Evolutionary conservation across 1,140 invertebrate species (phyloP), one percentile per base, ranked within the genome.

Genomic region (Caenorhabditis briggsae): DNA sequence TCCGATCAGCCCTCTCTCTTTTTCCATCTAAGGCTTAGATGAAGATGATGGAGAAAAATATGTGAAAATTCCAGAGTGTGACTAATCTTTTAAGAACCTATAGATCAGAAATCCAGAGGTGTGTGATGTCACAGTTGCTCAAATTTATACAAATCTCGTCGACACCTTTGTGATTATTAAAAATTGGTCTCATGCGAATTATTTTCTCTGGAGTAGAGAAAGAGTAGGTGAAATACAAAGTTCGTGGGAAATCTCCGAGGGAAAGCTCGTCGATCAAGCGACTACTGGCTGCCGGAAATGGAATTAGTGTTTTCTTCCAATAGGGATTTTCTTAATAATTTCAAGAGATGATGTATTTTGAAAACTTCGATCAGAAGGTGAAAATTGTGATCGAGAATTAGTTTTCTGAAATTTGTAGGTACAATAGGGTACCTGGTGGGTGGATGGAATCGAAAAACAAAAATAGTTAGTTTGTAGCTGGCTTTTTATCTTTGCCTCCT

Each of bases 61-160:
- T 50, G 70, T 78, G 70, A 50, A 78, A 48, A 78, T 50, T 50
- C 43, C 33, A 18, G 43, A 78, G 70, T 23, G n/a, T 78, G 70
- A 78, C 70, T 78, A 78, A 78, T 78, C 70, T 46, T n/a, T 50
- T 78, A 53, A 78, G 43, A 18, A 50, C 70, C 70, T 78, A 46
- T 78, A 78, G 70, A 70, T 70, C 64, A 70, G 9, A 48, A 50
- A 78, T 78, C 65, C 43, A 70, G 65, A 41, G 43, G 65, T 33
- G 33, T 70, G 33, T 70, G 65, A 46, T 70, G 65, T 70, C 65
- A 46, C 65, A 58, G 9, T 58, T 58, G n/a, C 16, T n/a, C 16
- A 20, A n/a, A 20, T n/a, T 58, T 5, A 5, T 64, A 70, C 5
- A 16, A 70, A 70, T 46, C 16, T 11, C 16, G 8, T 58, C 14